Evolutionary conservation across 2,888 invertebrate genomes (phyloP), one percentile per base, ranked within the genome.

Genomic region (Ethmia dodecea): DNA sequence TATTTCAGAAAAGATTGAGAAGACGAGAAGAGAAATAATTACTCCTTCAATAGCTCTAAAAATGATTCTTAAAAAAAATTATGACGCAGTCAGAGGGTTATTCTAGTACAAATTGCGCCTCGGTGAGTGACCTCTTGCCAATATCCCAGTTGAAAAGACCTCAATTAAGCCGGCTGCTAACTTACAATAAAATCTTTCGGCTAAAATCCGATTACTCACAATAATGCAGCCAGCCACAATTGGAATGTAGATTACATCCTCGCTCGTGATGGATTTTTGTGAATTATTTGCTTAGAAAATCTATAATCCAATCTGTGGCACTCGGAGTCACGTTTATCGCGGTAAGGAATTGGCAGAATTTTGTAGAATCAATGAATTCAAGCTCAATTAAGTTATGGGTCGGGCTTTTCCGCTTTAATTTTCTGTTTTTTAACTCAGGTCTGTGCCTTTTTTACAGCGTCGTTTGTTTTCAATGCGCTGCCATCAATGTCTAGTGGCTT

Each of bases 131-230:
- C 65, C 68, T 61, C 61, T 65, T 64, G 64, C 64, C 71, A 74
- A 77, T 75, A 72, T 67, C 62, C 63, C 14, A 61, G 55, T 52
- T 78, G 70, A 79, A 78, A 73, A 57, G 69, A 57, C 60, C 65
- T 63, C 76, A 78, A 79, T 78, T 77, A 77, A 71, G 64, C 49
- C 50, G 55, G 49, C 55, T 54, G 56, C 57, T 50, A 59, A 59
- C 56, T 59, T 63, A 65, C 51, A 70, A 69, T 62, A 69, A 67
- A 68, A 10, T 70, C 53, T 60, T 47, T 49, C 45, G 42, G 33
- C 49, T 54, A 52, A 67, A 69, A 67, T 58, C 56, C 49, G 54
- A 60, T 61, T 52, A 45, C 53, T 55, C 51, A 58, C 49, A 66
- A 60, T 60, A 65, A 63, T 56, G 55, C 48, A 42, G 40, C 38